These are phyloP conservation scores for Holothuria scabra DNA, from an alignment of 53 echinoderm and acorn worm species.

Conservation along the genomic window DNA sequence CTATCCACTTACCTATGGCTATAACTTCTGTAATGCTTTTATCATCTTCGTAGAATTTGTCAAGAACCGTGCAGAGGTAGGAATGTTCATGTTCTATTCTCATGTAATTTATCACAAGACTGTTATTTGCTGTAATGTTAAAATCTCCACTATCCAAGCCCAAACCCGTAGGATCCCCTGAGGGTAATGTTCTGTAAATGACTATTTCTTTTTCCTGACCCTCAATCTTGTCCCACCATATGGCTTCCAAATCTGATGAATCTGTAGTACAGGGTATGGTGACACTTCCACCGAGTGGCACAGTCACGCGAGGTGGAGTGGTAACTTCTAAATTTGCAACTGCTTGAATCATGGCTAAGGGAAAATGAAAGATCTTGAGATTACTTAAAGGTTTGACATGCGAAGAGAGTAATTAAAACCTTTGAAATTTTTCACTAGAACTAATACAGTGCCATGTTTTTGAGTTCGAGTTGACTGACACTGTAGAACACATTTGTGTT, in stretches of 20 bases:
- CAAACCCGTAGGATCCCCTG: neutral
- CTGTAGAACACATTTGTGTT: too few species aligned
- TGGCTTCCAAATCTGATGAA: too few species aligned
- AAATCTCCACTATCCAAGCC: slow-evolving; percentile 6
- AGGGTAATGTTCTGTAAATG: neutral
- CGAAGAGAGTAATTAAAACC: too few species aligned
- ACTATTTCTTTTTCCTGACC: neutral
- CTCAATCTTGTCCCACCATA: neutral
- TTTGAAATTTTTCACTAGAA: too few species aligned
- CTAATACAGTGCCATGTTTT: too few species aligned
- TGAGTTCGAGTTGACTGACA: too few species aligned
- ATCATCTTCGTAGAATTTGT: neutral
- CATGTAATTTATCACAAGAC: slow-evolving; percentile 23
- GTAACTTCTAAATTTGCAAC: neutral
- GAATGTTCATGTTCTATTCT: neutral
- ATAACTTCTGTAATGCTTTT: neutral
- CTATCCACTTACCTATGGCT: slow-evolving; percentile 6
- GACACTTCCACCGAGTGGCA: neutral
- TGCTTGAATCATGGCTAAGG: neutral
- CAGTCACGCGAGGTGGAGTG: neutral
- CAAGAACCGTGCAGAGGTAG: neutral
- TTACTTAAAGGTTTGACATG: neutral
- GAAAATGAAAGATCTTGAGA: neutral
- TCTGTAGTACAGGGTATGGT: neutral
- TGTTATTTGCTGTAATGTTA: neutral